Evolutionary conservation across 2,888 invertebrate species (phyloP).

Genomic region (Escarpia spicata): DNA sequence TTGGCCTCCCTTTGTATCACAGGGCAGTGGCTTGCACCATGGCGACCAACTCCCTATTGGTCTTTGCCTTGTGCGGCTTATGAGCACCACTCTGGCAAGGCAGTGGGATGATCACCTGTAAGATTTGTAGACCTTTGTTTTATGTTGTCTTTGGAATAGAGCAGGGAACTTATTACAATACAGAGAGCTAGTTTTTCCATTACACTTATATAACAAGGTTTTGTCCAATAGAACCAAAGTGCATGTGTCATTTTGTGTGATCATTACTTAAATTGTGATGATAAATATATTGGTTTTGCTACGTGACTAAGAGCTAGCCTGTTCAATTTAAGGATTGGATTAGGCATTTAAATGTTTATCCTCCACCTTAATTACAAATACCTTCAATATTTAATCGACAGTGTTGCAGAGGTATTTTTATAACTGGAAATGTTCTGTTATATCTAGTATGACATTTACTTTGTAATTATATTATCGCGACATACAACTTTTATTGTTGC

Average conservation of each 20-base stretch:
- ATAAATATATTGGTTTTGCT: neutral
- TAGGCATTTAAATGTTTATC: too few relatives aligned
- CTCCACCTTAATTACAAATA: neutral
- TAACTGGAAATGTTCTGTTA: neutral
- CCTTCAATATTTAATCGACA: neutral
- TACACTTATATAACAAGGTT: neutral
- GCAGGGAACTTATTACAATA: neutral
- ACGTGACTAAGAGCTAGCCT: neutral
- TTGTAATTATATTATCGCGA: neutral
- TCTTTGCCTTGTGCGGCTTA: too few relatives aligned
- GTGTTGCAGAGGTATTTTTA: neutral
- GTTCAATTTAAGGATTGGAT: too few relatives aligned
- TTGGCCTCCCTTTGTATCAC: too few relatives aligned
- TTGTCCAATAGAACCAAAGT: neutral
- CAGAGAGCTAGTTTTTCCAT: neutral
- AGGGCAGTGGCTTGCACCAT: too few relatives aligned
- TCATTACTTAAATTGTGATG: too few relatives aligned
- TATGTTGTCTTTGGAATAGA: neutral
- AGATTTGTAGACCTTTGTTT: too few relatives aligned
- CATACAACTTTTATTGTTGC: neutral
- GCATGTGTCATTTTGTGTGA: too few relatives aligned
- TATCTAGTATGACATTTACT: neutral
- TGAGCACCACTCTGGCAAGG: too few relatives aligned
- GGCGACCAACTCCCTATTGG: too few relatives aligned
- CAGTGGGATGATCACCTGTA: too few relatives aligned